phyloP scores from a whole-genome alignment of 2,113 vertebrate genomes.

The Phalacrocorax carbo region DNA sequence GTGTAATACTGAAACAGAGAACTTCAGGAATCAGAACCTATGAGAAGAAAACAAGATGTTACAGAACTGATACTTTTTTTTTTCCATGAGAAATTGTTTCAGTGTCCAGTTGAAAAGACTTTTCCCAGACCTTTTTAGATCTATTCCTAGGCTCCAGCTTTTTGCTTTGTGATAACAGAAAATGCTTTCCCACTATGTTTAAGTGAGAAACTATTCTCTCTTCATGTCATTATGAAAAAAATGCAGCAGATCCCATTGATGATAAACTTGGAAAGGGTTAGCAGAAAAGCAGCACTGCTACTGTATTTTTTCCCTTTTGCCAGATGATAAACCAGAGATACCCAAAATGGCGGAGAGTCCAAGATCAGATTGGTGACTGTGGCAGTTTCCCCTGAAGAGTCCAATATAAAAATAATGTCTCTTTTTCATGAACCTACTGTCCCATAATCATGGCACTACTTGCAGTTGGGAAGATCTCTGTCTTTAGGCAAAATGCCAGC shows the following conservation, averaged over 20 bases:
- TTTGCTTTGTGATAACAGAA: background rate
- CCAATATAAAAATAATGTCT: background rate
- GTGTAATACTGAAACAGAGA: background rate
- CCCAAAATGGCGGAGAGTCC: background rate
- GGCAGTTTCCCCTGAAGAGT: background rate
- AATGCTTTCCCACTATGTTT: background rate
- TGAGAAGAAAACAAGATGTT: background rate
- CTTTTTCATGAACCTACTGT: background rate
- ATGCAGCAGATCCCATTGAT: background rate
- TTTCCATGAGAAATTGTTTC: background rate
- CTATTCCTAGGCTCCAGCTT: background rate
- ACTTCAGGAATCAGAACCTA: background rate
- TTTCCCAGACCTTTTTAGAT: background rate
- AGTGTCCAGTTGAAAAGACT: background rate
- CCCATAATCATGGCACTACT: background rate
- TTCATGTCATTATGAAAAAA: conserved; percentile 15
- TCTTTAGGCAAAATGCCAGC: background rate
- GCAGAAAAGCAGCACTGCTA: background rate
- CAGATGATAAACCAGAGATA: conserved; percentile 10
- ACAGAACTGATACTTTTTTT: background rate
- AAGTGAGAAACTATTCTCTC: conserved; percentile 2
- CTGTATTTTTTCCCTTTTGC: background rate
- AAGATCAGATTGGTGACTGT: background rate
- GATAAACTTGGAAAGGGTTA: conserved; percentile 32
- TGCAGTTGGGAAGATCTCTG: background rate